Base-by-base conservation (phyloP, 1,140 invertebrate species). In the Araneus ventricosus region DNA sequence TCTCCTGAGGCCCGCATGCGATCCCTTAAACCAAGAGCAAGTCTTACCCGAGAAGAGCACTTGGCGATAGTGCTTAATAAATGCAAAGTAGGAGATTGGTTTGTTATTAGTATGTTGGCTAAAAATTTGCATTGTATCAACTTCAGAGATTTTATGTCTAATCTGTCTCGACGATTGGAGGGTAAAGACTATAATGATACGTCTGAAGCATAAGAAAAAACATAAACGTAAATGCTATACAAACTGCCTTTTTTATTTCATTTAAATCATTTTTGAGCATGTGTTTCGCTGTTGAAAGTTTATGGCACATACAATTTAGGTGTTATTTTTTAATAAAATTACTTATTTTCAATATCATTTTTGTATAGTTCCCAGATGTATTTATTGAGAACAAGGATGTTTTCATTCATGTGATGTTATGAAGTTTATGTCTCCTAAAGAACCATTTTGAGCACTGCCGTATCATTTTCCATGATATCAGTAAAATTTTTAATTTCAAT, bases 21-120 rank as follows among this genome's bases (percentile, higher is more conserved):
- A 1, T 75, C 84, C 17, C 89, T 94, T 0, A 94, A 94, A n/a
- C 92, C 93, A 4, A 88, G 94, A 63, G 94, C 86, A 5, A 84
- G 90, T 14, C 79, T 94, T 0, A 91, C 93, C 20, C 88, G 93
- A 24, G 85, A 87, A n/a, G 91, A 94, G 24, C 61, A 88, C 39
- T 17, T 94, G 14, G 90, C 93, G n/a, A 79, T 92, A 8, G 93
- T 94, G 4, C 34, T 94, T 5, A 90, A 63, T 1, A 88, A 86
- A n/a, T 93, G 92, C 70, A 90, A 98, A 97, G 97, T 98, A 93
- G 98, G 98, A 45, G 98, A 98, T 95, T 98, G 98, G 95, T 96
- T 98, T 80, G 95, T 98, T 84, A 95, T 98, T 59, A 97, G 98
- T 95, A 95, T 98, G 75, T 95, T 98, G 24, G 97, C 97, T 41